Evolutionary conservation across 2,113 vertebrate species (phyloP).

Genomic region (Melierax canorus): DNA sequence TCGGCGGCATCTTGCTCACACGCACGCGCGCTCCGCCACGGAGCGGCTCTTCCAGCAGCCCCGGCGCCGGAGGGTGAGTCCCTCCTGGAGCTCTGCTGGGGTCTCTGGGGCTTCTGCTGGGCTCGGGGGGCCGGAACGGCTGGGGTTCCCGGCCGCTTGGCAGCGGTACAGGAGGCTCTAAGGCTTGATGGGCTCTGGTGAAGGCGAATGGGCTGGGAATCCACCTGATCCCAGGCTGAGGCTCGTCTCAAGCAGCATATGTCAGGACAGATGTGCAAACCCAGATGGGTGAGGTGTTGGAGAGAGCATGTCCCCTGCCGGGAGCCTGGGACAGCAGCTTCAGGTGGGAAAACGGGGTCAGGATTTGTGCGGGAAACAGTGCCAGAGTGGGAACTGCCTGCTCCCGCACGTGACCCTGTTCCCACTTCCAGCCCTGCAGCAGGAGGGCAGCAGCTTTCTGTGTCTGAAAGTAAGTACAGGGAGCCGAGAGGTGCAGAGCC

Average conservation of each 20-base stretch:
- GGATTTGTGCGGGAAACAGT: neutral
- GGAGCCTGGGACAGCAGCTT: neutral
- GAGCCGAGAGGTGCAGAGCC: neutral
- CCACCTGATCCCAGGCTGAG: neutral
- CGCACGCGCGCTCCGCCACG: rapidly evolving
- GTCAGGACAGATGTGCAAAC: neutral
- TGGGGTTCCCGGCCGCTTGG: neutral
- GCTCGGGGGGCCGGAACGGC: neutral
- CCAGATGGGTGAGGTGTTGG: slow-evolving; percentile 13
- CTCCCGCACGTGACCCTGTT: neutral
- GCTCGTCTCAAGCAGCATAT: neutral
- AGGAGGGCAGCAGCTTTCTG: neutral
- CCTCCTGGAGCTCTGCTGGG: neutral
- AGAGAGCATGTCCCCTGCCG: neutral
- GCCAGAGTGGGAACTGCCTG: slow-evolving; percentile 1
- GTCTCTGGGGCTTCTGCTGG: neutral
- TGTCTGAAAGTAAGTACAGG: neutral
- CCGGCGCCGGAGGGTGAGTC: neutral
- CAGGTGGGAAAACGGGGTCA: neutral
- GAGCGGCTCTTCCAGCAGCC: neutral
- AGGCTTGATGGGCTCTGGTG: neutral
- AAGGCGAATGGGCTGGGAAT: neutral
- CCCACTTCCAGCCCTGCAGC: neutral
- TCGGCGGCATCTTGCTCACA: neutral
- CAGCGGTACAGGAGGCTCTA: neutral